These are phyloP conservation scores for Spinibarbus caldwelli DNA, from an alignment of 2,797 vertebrate species.

Conservation along the genomic window DNA sequence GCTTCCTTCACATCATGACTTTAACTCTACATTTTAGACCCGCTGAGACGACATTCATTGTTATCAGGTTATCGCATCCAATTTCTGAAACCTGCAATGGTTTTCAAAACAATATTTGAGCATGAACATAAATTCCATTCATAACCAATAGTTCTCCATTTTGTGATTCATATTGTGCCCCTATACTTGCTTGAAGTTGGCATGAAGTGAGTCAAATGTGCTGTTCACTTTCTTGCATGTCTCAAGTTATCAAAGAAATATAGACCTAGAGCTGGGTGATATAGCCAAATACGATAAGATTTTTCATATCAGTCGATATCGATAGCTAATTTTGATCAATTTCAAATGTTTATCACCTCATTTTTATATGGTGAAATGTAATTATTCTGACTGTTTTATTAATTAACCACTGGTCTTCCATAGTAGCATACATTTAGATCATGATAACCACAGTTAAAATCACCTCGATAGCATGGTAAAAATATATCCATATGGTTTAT, in stretches of 20 bases:
- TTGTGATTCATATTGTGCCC: background rate
- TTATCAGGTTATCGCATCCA: constrained; percentile 21
- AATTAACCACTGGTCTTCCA: too few species aligned
- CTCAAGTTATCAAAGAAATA: background rate
- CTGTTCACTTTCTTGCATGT: background rate
- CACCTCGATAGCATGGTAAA: too few species aligned
- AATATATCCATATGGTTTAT: too few species aligned
- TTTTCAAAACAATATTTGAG: constrained; percentile 37
- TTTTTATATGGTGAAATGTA: too few species aligned
- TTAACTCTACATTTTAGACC: constrained; percentile 41
- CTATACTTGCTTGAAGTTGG: background rate
- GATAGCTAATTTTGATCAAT: too few species aligned
- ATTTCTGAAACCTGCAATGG: constrained; percentile 24
- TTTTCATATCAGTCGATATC: too few species aligned
- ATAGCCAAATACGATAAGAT: too few species aligned
- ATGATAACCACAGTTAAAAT: too few species aligned
- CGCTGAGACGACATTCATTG: constrained; percentile 46
- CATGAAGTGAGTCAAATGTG: background rate
- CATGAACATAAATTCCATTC: background rate
- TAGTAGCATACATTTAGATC: too few species aligned
- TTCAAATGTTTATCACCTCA: too few species aligned
- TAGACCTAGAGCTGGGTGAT: too few species aligned
- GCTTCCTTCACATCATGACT: background rate
- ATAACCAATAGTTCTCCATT: background rate
- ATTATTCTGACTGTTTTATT: too few species aligned